Percentiles rank a stretch among this genome's conserved stretches.
These are phyloP conservation scores for Dreissena polymorpha DNA, from an alignment of 1,140 invertebrate genomes.

Conservation along the genomic window DNA sequence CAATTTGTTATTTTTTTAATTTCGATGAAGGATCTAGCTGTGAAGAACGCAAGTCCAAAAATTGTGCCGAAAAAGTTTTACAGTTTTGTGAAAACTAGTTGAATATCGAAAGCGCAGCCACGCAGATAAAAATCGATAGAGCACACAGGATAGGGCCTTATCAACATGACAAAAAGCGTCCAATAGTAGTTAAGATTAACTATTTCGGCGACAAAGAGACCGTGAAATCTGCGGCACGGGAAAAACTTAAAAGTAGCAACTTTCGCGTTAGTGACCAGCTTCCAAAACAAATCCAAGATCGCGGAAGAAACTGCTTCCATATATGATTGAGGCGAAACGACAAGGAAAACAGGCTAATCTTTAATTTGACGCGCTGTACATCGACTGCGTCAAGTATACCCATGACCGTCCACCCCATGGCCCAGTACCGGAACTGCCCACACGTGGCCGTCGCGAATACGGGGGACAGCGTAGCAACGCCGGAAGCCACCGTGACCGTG, in stretches of 20 bases:
- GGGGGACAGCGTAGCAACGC: neutral
- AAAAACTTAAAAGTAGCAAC: neutral
- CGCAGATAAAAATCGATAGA: neutral
- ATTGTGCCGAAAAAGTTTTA: slow-evolving; percentile 2
- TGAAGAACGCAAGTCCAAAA: neutral
- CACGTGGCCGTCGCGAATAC: neutral
- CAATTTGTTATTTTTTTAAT: slow-evolving; percentile 23
- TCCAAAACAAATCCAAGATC: neutral
- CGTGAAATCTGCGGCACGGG: neutral
- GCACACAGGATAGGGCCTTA: neutral
- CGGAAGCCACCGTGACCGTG: neutral
- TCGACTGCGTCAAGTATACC: slow-evolving; percentile 12
- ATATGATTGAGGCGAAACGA: neutral
- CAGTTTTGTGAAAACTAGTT: slow-evolving; percentile 11
- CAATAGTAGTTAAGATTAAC: no score
- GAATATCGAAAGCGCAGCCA: neutral
- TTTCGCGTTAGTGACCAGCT: slow-evolving; percentile 1
- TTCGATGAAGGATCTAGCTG: neutral
- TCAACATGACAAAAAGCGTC: neutral
- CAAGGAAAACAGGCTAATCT: slow-evolving; percentile 3
- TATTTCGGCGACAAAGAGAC: slow-evolving; percentile 15
- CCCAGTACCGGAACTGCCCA: neutral
- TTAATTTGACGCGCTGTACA: neutral
- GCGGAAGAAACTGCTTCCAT: slow-evolving; percentile 17
- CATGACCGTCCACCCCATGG: neutral